phyloP scores from a whole-genome alignment of 2,888 invertebrate genomes.

The Uloborus plumipes region DNA sequence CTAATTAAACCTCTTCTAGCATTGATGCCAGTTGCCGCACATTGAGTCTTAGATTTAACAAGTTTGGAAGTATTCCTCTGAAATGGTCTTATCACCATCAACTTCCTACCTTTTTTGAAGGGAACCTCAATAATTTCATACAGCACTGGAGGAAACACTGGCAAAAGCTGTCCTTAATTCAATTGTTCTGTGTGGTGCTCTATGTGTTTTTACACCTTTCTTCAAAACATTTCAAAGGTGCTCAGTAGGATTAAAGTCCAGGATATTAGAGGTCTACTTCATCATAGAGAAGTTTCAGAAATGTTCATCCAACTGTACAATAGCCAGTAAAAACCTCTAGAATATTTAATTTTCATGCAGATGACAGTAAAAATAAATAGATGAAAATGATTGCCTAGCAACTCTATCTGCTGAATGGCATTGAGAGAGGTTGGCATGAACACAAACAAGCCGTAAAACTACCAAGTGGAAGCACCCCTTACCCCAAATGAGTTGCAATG shows the following conservation, averaged over 20 bases:
- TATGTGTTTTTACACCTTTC: conserved; percentile 3
- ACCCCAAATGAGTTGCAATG: background rate
- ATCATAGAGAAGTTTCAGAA: background rate
- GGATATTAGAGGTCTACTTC: background rate
- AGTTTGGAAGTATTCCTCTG: too few species aligned
- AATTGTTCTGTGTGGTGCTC: background rate
- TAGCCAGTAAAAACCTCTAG: background rate
- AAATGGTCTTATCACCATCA: too few species aligned
- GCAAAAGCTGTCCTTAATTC: conserved; percentile 15
- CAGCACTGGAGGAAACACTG: too few species aligned
- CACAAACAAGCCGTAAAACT: background rate
- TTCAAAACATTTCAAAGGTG: conserved; percentile 5
- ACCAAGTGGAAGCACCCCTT: background rate
- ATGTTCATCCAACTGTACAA: conserved; percentile 5
- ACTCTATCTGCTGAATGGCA: background rate
- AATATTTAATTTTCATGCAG: background rate
- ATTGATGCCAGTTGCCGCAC: too few species aligned
- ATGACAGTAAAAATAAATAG: conserved; percentile 9
- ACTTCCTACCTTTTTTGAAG: too few species aligned
- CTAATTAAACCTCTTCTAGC: too few species aligned
- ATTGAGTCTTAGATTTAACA: too few species aligned
- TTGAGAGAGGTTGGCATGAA: conserved; percentile 7
- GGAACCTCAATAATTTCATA: too few species aligned
- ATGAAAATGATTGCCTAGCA: background rate
- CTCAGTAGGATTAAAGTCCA: conserved; percentile 1